phyloP scores from a whole-genome alignment of 92 coral and sea anemone genomes.

The Pocillopora grandis region DNA sequence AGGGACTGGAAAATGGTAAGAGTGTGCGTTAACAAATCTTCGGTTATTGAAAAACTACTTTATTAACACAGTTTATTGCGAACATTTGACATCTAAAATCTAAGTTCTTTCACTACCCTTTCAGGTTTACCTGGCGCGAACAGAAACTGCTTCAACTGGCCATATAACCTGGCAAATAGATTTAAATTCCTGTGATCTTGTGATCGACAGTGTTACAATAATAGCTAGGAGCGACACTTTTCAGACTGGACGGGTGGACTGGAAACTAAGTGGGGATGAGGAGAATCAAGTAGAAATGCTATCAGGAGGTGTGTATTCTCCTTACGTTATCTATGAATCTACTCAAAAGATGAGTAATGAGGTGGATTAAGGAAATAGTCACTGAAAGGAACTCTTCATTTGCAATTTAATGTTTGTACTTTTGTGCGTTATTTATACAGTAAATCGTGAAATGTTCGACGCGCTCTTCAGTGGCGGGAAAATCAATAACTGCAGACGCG shows the following conservation, averaged over 20 bases:
- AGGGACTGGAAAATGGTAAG: conserved; percentile 94
- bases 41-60: too few species aligned
- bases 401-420: neutral
- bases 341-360: neutral
- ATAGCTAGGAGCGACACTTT: conserved; percentile 70
- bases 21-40: neutral
- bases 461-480: neutral
- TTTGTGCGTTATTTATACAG: conserved; percentile 34
- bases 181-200: conserved; percentile 61
- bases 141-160: conserved; percentile 70
- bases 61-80: too few species aligned
- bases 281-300: conserved; percentile 60
- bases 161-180: conserved; percentile 81
- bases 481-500: neutral
- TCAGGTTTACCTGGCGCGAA: conserved; percentile 83
- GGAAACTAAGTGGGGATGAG: conserved; percentile 81
- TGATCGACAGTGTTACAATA: conserved; percentile 75
- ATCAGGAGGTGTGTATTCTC: conserved; percentile 71
- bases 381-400: neutral
- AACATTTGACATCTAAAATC: neutral
- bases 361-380: neutral
- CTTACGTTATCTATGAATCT: neutral
- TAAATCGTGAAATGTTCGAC: conserved; percentile 36
- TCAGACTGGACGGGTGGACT: conserved; percentile 77
- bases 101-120: neutral